Percentiles rank a stretch among this genome's conserved stretches.
Evolutionary conservation across 2,888 invertebrate genomes (phyloP).

Genomic region (Coelopa pilipes): DNA sequence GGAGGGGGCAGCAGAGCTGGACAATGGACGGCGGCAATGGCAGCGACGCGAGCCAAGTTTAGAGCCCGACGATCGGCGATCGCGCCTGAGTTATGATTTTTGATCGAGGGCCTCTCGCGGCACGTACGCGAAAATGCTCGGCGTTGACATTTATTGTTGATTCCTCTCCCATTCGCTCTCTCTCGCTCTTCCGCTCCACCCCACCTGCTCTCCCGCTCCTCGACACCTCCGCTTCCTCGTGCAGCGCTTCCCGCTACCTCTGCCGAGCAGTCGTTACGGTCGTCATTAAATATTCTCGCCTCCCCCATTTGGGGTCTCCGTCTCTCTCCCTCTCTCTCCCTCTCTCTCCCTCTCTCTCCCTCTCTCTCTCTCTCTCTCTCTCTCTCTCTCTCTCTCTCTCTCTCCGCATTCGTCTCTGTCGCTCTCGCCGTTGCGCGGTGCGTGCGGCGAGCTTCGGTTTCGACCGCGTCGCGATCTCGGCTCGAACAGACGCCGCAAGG

Average conservation of each 20-base stretch:
- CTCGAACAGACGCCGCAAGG: conserved; percentile 45
- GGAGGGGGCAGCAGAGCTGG: no score
- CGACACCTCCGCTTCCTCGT: no score
- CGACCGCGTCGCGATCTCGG: conserved; percentile 21
- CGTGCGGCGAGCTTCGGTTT: conserved; percentile 13
- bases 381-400: conserved; percentile 3
- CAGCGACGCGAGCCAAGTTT: not conserved
- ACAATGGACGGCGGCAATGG: not conserved
- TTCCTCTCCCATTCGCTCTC: conserved; percentile 47
- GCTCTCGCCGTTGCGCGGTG: conserved; percentile 37
- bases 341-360: not conserved
- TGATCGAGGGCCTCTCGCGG: conserved; percentile 38
- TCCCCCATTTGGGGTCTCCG: not conserved
- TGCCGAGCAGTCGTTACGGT: no score
- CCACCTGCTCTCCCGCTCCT: not conserved
- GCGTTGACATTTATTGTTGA: conserved; percentile 55
- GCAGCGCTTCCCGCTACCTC: no score
- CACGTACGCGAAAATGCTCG: conserved; percentile 50
- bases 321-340: not conserved
- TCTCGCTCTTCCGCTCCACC: conserved; percentile 33
- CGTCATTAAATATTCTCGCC: not conserved
- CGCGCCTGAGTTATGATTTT: not conserved
- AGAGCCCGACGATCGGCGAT: no score
- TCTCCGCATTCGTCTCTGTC: conserved; percentile 8
- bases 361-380: conserved; percentile 3